Base-by-base conservation (phyloP, 2,113 vertebrate genomes). In the Hystrix cristata region DNA sequence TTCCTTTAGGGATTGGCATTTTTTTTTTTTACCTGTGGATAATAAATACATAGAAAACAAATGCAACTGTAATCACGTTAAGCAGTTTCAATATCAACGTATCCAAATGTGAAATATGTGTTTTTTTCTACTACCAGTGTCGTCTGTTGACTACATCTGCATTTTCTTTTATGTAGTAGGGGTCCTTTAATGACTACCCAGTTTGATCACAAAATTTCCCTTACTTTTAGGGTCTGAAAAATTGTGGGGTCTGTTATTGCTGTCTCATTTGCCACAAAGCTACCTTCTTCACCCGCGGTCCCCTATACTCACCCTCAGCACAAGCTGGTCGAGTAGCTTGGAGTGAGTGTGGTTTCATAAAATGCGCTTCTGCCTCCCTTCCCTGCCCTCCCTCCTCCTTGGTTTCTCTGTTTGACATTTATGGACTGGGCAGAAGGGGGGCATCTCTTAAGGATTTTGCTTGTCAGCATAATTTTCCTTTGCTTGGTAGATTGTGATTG, bases 231-330 rank as follows among this genome's bases (percentile, higher is more conserved):
- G n/a, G 16, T 12, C 16, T 88, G 62, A 43, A 72, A 43, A 65
- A 25, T 23, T 59, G 38, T 46, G 7, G 31, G 78, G 5, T 62
- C 38, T 78, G 29, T 57, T 21, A 31, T 23, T 29, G 1, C 38
- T 90, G 15, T 18, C 23, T 59, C 11, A 14, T 43, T 69, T n/a
- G 9, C 25, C 38, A 80, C 18, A 51, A 16, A 48, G 15, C n/a
- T 55, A 46, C 67, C 19, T 59, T 51, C 21, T n/a, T 7, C 51
- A 64, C 12, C 48, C 7, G 3, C 13, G 69, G 3, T n/a, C 12
- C 8, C 1, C 3, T 9, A 29, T 23, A 27, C 8, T 21, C 13
- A 1, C 3, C 5, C 29, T 38, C 18, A 43, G 5, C 16, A 13
- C 2, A 46, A 27, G 31, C 21, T 12, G 7, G 31, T 59, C 48